Percentiles rank a stretch among this genome's conserved stretches.
phyloP scores from a whole-genome alignment of 2,797 vertebrate species.

The Pseudochirops corinnae region DNA sequence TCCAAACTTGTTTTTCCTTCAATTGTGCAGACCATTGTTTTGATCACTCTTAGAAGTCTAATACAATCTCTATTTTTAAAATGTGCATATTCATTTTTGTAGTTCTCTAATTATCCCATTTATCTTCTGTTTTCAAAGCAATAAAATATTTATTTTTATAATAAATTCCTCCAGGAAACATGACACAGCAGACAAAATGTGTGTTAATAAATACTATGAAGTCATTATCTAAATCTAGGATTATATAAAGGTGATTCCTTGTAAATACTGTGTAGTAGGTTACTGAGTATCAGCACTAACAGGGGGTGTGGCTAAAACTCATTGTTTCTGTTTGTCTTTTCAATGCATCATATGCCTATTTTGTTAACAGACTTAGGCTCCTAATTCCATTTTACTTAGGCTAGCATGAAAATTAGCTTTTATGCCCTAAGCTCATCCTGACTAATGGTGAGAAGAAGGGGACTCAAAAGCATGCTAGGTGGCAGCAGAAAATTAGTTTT shows the following conservation, averaged over 20 bases:
- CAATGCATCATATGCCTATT: conserved; percentile 10
- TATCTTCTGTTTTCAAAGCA: conserved; percentile 4
- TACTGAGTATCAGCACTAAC: background rate
- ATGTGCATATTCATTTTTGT: background rate
- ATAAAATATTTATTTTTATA: conserved; percentile 20
- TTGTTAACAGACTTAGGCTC: conserved; percentile 20
- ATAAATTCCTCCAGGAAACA: conserved; percentile 24
- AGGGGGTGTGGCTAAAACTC: background rate
- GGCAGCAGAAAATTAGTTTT: background rate
- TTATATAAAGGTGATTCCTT: background rate
- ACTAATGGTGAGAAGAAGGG: conserved; percentile 15
- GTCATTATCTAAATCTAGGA: background rate
- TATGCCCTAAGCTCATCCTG: background rate
- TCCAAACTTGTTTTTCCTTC: conserved; percentile 5
- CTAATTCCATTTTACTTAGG: conserved; percentile 11
- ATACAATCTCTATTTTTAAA: background rate
- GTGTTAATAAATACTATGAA: conserved; percentile 13
- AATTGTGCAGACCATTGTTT: background rate
- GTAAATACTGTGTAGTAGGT: conserved; percentile 5
- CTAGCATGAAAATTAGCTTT: conserved; percentile 34
- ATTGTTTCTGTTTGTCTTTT: conserved; percentile 34
- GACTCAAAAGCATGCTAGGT: background rate
- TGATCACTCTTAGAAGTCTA: background rate
- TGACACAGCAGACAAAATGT: background rate
- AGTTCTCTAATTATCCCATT: background rate